A percentile compares a stretch with the other conserved stretches of the same genome.
phyloP scores from a whole-genome alignment of 2,797 vertebrate genomes.

The Gymnothorax reevesii region DNA sequence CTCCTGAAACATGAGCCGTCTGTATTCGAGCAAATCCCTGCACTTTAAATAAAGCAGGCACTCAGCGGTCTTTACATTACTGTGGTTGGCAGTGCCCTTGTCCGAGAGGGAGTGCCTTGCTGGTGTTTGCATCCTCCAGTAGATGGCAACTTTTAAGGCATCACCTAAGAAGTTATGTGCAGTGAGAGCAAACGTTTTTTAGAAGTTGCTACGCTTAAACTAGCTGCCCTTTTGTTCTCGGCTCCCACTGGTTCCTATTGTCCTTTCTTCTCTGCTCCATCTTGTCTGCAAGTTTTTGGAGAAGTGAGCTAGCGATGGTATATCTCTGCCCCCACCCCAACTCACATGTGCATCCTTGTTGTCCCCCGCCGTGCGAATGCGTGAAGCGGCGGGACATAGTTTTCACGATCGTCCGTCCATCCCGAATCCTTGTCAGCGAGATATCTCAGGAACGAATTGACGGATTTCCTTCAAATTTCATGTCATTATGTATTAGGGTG shows the following conservation, averaged over 20 bases:
- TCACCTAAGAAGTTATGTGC: neutral
- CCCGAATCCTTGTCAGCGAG: no score
- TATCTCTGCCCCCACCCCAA: neutral
- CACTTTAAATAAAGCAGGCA: conserved; percentile 31
- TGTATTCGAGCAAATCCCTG: conserved; percentile 20
- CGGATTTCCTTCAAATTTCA: no score
- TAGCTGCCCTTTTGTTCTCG: neutral
- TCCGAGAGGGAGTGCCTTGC: neutral
- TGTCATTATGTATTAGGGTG: no score
- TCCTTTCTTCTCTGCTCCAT: neutral
- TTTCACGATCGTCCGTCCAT: no score
- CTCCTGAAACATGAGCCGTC: conserved; percentile 14
- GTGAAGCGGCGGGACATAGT: no score
- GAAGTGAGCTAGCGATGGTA: neutral
- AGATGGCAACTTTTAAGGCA: neutral
- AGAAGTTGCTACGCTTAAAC: neutral
- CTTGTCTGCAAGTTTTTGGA: neutral
- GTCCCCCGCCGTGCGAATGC: no score
- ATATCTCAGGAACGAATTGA: no score
- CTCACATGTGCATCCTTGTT: neutral
- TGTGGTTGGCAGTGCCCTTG: neutral
- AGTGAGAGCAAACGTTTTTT: neutral
- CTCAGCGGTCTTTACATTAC: conserved; percentile 2
- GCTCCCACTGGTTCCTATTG: neutral
- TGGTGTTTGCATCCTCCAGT: neutral